Conservation (phyloP, 1,140 invertebrate genomes). For the Melanaphis sacchari region DNA sequence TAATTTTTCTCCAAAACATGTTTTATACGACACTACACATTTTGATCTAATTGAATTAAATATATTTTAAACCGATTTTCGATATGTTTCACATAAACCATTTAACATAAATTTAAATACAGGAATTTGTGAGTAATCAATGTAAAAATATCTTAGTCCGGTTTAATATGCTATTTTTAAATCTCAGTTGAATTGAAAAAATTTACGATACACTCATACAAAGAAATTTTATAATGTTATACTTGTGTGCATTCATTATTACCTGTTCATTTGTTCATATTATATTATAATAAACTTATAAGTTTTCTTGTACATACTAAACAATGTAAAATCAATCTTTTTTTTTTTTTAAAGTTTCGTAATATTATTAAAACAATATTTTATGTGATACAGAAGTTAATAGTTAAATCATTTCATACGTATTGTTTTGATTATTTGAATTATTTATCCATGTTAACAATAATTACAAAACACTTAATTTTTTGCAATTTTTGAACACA, state of each 20-base stretch:
- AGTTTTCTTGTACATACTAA: neutral
- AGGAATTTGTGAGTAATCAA: neutral
- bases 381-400: no score
- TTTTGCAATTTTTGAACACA: neutral
- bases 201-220: neutral
- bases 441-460: neutral
- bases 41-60: neutral
- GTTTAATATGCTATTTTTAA: neutral
- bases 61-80: neutral
- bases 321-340: neutral
- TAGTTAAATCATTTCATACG: neutral
- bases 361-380: no score
- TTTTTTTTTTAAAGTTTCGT: neutral
- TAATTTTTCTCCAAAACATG: neutral
- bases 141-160: neutral
- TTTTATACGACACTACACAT: neutral
- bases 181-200: neutral
- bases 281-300: neutral
- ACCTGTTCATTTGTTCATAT: neutral
- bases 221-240: neutral
- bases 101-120: conserved; percentile 32
- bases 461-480: neutral
- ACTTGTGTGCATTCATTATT: neutral
- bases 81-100: neutral
- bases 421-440: neutral